Percentiles rank a stretch among this genome's conserved stretches.
phyloP scores from a whole-genome alignment of 2,797 vertebrate species.

The Pangasius larnaudii region DNA sequence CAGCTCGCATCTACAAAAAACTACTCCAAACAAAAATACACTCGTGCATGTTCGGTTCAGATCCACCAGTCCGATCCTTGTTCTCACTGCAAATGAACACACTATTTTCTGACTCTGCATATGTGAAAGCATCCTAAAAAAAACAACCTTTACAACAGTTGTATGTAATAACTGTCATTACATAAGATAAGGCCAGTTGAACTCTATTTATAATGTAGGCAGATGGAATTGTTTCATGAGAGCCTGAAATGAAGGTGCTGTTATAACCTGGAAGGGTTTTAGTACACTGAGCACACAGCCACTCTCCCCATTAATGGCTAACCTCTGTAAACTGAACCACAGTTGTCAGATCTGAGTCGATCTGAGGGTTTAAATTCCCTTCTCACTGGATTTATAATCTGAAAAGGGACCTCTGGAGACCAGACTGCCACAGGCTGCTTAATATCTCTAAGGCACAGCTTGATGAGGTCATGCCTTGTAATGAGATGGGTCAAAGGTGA shows the following conservation, averaged over 20 bases:
- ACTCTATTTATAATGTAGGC: neutral
- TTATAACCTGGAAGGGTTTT: neutral
- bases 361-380: conserved; percentile 4
- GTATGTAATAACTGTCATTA: neutral
- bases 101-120: neutral
- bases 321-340: conserved; percentile 9
- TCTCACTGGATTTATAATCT: conserved; percentile 26
- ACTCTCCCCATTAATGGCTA: neutral
- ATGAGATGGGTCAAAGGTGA: conserved; percentile 33
- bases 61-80: neutral
- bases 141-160: neutral
- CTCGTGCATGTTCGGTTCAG: neutral
- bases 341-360: conserved; percentile 12
- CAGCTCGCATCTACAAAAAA: neutral
- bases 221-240: neutral
- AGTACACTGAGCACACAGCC: neutral
- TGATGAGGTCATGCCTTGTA: conserved; percentile 32
- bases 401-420: conserved; percentile 9
- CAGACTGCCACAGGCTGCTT: conserved; percentile 6
- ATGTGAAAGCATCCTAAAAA: neutral
- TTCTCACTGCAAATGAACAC: neutral
- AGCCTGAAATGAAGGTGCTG: neutral
- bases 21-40: conserved; percentile 3
- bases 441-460: conserved; percentile 10
- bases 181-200: neutral